Base-by-base conservation (phyloP, 2,888 invertebrate species). In the Erebia epiphron region DNA sequence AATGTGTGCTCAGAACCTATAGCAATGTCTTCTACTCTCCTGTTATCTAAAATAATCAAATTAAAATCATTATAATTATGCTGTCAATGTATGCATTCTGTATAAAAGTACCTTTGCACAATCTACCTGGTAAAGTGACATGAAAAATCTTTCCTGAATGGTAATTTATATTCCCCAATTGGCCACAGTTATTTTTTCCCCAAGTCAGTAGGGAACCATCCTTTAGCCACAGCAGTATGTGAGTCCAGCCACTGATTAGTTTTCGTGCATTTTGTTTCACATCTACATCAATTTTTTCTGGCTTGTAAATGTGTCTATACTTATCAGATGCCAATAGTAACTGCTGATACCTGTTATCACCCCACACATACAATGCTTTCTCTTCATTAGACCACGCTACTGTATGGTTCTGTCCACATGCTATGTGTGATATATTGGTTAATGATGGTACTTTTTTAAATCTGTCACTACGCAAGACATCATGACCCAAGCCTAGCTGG, bases 281-380 rank as follows among this genome's bases (percentile, higher is more conserved):
- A 84, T 88, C 85, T 82, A 95, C 93, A 75, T 94, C 92, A 79
- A 94, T 90, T 85, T 94, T 94, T 79, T 94, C 90, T 63, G 95
- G 94, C 69, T 87, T 89, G 80, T 87, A 94, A 75, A 94, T 87
- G 81, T 90, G 94, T 73, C 85, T 86, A 72, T 92, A 93, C 75
- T 93, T 92, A 65, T 89, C 87, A 68, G 93, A 87, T 77, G 94
- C 94, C 11, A 95, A 80, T 13, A 96, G 95, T 66, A 97, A 87
- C 82, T 98, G 98, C 0, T 97, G 96, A 86, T 95, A 96, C 86
- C 96, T 97, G 81, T 98, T 98, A 80, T 97, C 97, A 41, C 98
- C 98, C 95, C 97, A 97, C 14, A 93, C 95, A 91, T 94, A 97
- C 72, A 95, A 90, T 69, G 94, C 95, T 78, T 95, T 95, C 72